These are phyloP conservation scores for Spondyliosoma cantharus DNA, from an alignment of 2,797 vertebrate species.

Conservation along the genomic window DNA sequence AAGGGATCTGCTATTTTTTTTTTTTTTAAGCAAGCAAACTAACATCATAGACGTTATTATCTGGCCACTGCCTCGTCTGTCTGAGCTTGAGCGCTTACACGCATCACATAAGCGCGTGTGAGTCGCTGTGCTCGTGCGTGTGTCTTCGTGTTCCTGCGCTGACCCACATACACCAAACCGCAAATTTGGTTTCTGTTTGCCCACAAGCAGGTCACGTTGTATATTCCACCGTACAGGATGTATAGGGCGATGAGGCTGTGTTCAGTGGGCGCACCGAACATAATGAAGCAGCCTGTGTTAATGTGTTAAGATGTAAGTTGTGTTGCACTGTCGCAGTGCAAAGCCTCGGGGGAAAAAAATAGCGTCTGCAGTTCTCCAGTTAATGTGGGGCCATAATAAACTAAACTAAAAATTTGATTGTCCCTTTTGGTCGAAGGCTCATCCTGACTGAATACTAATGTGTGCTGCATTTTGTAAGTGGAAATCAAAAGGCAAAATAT, in stretches of 20 bases:
- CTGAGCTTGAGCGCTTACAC: slow-evolving; percentile 35
- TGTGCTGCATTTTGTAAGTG: too few relatives aligned
- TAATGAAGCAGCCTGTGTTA: neutral
- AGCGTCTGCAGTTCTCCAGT: too few relatives aligned
- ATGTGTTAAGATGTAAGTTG: too few relatives aligned
- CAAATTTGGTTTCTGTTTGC: neutral
- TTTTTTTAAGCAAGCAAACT: slow-evolving; percentile 37
- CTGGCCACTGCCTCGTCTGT: slow-evolving; percentile 51
- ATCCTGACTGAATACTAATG: too few relatives aligned
- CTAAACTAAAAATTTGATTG: too few relatives aligned
- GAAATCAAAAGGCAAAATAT: too few relatives aligned
- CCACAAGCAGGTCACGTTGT: neutral
- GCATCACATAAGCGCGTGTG: slow-evolving; percentile 20
- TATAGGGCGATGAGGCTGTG: neutral
- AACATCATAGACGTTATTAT: slow-evolving; percentile 45
- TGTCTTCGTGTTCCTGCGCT: neutral
- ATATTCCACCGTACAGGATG: too few relatives aligned
- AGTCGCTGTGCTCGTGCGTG: slow-evolving; percentile 13
- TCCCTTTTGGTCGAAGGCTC: too few relatives aligned
- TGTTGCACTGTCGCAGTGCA: too few relatives aligned
- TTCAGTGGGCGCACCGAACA: neutral
- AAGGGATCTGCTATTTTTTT: slow-evolving; percentile 34
- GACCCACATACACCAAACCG: neutral
- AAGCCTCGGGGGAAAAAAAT: too few relatives aligned
- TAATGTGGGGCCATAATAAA: too few relatives aligned